Evolutionary conservation across 2,888 invertebrate species (phyloP), one percentile per base, ranked within the genome.

Genomic region (Troilus luridus): DNA sequence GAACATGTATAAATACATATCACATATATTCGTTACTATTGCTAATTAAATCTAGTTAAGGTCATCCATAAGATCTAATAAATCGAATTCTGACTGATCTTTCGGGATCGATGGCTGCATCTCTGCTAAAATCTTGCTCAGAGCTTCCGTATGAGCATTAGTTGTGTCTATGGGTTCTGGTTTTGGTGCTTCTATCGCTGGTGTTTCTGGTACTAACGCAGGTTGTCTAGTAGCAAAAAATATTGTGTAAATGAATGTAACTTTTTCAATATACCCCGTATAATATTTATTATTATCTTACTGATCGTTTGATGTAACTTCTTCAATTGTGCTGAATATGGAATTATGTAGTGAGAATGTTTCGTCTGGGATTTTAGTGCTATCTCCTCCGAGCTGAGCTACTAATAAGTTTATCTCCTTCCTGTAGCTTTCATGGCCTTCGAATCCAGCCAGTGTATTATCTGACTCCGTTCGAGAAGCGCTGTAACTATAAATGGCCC

Each of bases 21-120:
- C 85, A 85, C 88, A 62, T 60, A 88, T 14, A 58, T 88, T 88
- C 27, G 0, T 59, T 88, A 60, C 3, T 21, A 24, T 60, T 19
- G 1, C n/a, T 88, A 41, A 88, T 24, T 88, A 19, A 62, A 77
- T 54, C 91, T 91, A 92, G 58, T 90, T 92, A 72, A 92, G 85
- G 56, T 93, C 93, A 91, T 94, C 94, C 88, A 94, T 93, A 62
- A 94, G 93, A 72, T 94, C 93, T 21, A 94, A 93, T 60, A 94
- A 92, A 91, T 93, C 93, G 92, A 93, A 93, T 81, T 91, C 93
- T 59, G 90, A 92, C 91, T 92, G 93, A 93, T 90, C 92, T 91
- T 58, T 92, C 90, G 90, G 93, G 92, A 9, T 93, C 92, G 27
- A 93, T 91, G 88, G 93, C 92, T 88, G 93, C 93, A 94, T 93